A percentile compares a stretch with the other conserved stretches of the same genome.
Evolutionary conservation across 2,113 vertebrate species (phyloP).

Genomic region (Laterallus jamaicensis): DNA sequence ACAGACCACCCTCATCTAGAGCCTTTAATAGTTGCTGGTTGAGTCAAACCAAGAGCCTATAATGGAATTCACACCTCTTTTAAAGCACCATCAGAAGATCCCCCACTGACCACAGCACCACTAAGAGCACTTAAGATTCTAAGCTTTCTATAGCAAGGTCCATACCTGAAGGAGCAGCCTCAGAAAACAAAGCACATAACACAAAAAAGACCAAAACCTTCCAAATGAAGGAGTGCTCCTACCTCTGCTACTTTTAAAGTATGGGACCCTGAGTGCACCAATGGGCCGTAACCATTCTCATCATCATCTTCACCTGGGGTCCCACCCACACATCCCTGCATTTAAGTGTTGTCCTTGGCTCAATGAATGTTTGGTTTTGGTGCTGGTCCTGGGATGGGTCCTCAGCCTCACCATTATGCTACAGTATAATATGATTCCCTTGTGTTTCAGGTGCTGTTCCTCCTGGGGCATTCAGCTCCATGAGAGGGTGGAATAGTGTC

Average conservation of each 20-base stretch:
- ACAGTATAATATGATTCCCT: rapidly evolving
- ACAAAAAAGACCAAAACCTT: rapidly evolving
- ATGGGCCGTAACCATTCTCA: neutral
- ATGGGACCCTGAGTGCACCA: neutral
- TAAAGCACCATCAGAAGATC: neutral
- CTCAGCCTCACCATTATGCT: rapidly evolving
- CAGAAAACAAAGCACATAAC: rapidly evolving
- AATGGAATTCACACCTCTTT: neutral
- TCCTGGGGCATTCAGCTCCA: rapidly evolving
- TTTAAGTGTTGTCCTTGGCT: neutral
- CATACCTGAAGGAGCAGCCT: neutral
- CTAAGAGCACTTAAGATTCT: no score
- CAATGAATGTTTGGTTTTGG: rapidly evolving
- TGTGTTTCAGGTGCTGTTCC: rapidly evolving
- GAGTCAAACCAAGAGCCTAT: neutral
- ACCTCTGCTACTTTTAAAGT: neutral
- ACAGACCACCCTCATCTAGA: neutral
- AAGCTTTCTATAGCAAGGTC: rapidly evolving
- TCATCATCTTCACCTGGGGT: neutral
- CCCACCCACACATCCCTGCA: neutral
- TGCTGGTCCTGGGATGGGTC: rapidly evolving
- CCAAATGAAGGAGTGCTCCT: rapidly evolving
- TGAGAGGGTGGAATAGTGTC: rapidly evolving
- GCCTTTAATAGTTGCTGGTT: rapidly evolving
- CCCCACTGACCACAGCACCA: neutral